Percentiles rank a stretch among this genome's conserved stretches.
Conservation (phyloP, 1,140 invertebrate genomes). For the Pseudomyrmex concolor region DNA sequence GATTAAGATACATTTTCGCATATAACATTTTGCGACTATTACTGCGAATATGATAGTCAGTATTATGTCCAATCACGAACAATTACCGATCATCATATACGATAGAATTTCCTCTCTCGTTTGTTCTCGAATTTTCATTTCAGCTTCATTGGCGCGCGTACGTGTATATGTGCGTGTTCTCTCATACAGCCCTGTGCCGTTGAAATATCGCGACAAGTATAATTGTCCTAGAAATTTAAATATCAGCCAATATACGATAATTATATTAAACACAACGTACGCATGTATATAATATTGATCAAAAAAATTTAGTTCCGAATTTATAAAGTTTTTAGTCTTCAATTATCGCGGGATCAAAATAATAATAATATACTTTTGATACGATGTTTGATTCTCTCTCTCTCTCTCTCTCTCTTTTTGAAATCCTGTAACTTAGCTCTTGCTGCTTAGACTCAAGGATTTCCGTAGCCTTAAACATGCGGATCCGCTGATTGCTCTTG, state of each 20-base stretch:
- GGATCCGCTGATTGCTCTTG: conserved; percentile 16
- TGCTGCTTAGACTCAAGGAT: not conserved
- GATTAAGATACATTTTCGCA: not conserved
- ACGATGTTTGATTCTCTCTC: too few relatives aligned
- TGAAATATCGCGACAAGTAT: conserved; percentile 29
- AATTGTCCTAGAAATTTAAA: conserved; percentile 38
- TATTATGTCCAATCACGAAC: conserved; percentile 20
- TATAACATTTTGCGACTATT: conserved; percentile 20
- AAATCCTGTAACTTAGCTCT: not conserved
- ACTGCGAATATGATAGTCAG: conserved; percentile 9
- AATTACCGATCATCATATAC: conserved; percentile 34
- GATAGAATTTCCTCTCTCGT: conserved; percentile 5
- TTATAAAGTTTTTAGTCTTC: too few relatives aligned
- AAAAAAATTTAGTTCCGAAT: too few relatives aligned
- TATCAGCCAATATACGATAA: conserved; percentile 24
- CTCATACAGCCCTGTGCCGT: not conserved
- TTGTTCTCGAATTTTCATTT: conserved; percentile 51
- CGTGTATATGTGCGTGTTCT: not conserved
- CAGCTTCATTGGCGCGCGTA: conserved; percentile 31
- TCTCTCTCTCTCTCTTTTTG: not conserved
- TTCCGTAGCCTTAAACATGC: not conserved
- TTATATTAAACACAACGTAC: conserved; percentile 7
- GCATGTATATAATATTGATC: too few relatives aligned
- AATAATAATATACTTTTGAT: too few relatives aligned
- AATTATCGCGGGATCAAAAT: too few relatives aligned